These are phyloP conservation scores for Rousettus madagascariensis DNA, from an alignment of 2,797 vertebrate genomes.

Conservation along the genomic window DNA sequence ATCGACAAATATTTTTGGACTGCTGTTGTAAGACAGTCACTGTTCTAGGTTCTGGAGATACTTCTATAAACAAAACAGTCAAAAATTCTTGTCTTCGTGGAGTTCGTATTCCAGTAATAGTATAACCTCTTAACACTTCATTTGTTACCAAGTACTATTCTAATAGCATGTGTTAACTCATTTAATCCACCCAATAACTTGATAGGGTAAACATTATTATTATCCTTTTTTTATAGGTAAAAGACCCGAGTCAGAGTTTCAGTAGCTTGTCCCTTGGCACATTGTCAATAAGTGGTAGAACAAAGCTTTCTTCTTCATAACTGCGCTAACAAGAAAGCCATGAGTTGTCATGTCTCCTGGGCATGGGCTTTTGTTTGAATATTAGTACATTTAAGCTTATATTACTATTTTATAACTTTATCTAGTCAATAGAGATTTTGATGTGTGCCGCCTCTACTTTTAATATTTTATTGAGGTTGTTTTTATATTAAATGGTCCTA, in stretches of 20 bases:
- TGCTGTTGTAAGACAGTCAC: not conserved
- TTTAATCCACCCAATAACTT: not conserved
- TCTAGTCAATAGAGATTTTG: not conserved
- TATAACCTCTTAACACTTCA: no score
- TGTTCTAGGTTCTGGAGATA: not conserved
- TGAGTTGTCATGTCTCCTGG: not conserved
- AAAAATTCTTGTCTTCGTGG: not conserved
- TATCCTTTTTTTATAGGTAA: not conserved
- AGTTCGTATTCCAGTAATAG: not conserved
- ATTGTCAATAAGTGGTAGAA: not conserved
- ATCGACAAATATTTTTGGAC: not conserved
- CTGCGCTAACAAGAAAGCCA: not conserved
- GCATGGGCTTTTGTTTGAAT: not conserved
- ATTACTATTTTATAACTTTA: not conserved
- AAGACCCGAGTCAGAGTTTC: not conserved
- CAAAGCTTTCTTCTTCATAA: not conserved
- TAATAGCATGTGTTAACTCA: not conserved
- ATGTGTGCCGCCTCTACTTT: not conserved
- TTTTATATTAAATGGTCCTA: not conserved
- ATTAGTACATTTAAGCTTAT: not conserved
- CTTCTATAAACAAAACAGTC: not conserved
- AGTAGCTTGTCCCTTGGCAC: not conserved
- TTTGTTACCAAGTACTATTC: not conserved
- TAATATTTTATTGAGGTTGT: not conserved
- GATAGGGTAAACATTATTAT: not conserved